These are phyloP conservation scores for Shargacucullia verbasci DNA, from an alignment of 2,888 invertebrate genomes.

Conservation along the genomic window DNA sequence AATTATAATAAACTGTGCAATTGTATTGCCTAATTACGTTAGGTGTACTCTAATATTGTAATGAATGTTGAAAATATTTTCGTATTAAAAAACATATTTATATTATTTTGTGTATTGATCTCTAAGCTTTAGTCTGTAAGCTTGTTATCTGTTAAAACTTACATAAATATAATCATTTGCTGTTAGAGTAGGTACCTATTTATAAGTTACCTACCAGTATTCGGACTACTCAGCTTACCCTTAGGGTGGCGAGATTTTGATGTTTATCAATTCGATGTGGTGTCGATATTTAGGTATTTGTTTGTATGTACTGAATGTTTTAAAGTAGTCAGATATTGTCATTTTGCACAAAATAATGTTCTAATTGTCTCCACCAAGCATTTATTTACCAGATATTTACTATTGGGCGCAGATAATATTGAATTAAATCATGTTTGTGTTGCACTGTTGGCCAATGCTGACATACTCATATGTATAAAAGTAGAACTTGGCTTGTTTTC, in stretches of 20 bases:
- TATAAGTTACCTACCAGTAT: conserved; percentile 58
- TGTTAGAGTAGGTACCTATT: conserved; percentile 56
- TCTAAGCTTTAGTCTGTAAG: conserved; percentile 59
- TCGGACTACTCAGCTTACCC: conserved; percentile 18
- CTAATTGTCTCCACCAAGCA: conserved; percentile 38
- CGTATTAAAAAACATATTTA: conserved; percentile 53
- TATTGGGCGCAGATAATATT: too few species aligned
- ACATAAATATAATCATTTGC: conserved; percentile 55
- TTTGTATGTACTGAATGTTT: conserved; percentile 43
- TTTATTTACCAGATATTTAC: background rate
- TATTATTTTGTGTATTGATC: conserved; percentile 61
- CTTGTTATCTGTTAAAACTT: conserved; percentile 51
- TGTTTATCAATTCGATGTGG: conserved; percentile 34
- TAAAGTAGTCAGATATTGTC: conserved; percentile 41
- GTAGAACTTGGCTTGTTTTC: too few species aligned
- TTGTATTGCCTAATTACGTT: conserved; percentile 58
- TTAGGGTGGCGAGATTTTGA: conserved; percentile 20
- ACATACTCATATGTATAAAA: background rate
- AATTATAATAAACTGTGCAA: conserved; percentile 58
- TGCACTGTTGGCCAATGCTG: conserved; percentile 14
- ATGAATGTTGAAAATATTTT: conserved; percentile 69
- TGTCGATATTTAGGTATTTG: conserved; percentile 40
- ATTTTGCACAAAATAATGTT: conserved; percentile 43
- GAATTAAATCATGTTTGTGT: background rate
- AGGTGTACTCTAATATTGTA: conserved; percentile 52